A percentile compares a stretch with the other conserved stretches of the same genome.
Evolutionary conservation across 2,888 invertebrate species (phyloP).

Genomic region (Entomobrya proxima): DNA sequence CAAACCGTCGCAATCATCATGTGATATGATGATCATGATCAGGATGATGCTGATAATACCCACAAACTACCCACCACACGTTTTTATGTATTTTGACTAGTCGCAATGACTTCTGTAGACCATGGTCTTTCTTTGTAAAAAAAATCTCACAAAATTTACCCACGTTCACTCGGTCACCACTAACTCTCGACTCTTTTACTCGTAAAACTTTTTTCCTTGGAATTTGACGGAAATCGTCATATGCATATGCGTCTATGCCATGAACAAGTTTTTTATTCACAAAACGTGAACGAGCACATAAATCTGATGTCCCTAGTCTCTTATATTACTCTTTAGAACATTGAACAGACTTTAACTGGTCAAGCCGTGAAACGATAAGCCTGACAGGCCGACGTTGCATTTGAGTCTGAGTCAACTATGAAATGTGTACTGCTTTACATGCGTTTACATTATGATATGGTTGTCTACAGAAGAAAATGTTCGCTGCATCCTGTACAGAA

Average conservation of each 20-base stretch:
- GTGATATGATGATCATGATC: not conserved
- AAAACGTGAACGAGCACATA: not conserved
- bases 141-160: conserved; percentile 15
- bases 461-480: too few species aligned
- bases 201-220: conserved; percentile 1
- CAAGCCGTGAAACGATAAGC: too few species aligned
- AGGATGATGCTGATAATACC: not conserved
- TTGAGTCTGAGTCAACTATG: too few species aligned
- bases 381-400: too few species aligned
- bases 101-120: not conserved
- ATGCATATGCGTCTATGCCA: not conserved
- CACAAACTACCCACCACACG: not conserved
- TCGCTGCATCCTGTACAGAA: too few species aligned
- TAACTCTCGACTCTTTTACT: not conserved
- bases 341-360: conserved; percentile 2
- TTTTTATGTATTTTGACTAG: not conserved
- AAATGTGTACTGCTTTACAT: too few species aligned
- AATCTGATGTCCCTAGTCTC: not conserved
- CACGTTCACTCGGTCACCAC: conserved; percentile 2
- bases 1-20: not conserved
- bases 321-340: not conserved
- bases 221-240: conserved; percentile 27
- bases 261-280: not conserved
- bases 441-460: too few species aligned
- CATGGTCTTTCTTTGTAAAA: too few species aligned